These are phyloP conservation scores for Agonum fuliginosum DNA, from an alignment of 2,888 invertebrate species.

Conservation along the genomic window DNA sequence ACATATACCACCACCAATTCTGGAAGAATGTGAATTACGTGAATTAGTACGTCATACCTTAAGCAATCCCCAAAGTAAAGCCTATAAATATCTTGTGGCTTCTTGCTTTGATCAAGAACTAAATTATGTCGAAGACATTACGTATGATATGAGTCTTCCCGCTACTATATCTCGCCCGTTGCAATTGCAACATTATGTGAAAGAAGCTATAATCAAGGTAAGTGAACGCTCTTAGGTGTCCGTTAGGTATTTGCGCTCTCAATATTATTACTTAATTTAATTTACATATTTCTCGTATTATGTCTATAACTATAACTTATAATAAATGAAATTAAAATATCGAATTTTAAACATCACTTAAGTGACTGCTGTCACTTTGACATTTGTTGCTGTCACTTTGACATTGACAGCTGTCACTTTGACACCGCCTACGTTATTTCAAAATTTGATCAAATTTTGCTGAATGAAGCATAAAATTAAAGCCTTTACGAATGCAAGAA, in stretches of 20 bases:
- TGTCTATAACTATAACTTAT: no score
- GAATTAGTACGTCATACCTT: slow-evolving; percentile 89
- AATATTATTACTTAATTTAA: slow-evolving; percentile 13
- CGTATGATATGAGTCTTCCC: slow-evolving; percentile 82
- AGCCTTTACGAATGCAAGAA: no score
- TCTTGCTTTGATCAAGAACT: slow-evolving; percentile 76
- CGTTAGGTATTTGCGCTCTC: slow-evolving; percentile 14
- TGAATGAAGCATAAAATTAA: no score
- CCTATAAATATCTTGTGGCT: slow-evolving; percentile 82
- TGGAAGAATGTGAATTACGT: slow-evolving; percentile 90
- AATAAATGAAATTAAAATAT: no score
- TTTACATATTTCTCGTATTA: neutral
- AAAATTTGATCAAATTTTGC: no score
- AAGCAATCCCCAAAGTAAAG: slow-evolving; percentile 86
- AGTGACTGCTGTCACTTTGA: neutral
- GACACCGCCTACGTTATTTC: no score
- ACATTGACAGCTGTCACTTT: no score
- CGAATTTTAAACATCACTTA: neutral
- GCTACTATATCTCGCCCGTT: slow-evolving; percentile 70
- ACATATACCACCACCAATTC: slow-evolving; percentile 87
- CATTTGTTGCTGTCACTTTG: neutral
- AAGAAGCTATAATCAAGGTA: slow-evolving; percentile 69
- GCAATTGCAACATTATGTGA: slow-evolving; percentile 72
- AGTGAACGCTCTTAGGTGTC: slow-evolving; percentile 49
- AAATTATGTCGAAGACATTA: slow-evolving; percentile 81